Conservation (phyloP, 2,888 invertebrate genomes). For the Lypha dubia region DNA sequence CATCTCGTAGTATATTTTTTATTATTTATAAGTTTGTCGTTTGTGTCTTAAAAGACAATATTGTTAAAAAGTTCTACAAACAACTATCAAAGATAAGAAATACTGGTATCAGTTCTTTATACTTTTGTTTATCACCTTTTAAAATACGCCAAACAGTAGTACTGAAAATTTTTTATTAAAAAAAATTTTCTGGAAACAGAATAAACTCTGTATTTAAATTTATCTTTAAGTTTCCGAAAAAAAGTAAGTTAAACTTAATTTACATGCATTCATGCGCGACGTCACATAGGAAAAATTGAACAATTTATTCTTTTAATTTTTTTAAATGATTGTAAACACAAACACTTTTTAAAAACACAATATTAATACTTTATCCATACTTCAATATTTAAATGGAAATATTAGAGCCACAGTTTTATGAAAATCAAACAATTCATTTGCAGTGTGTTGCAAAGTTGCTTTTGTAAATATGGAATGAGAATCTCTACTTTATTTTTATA, state of each 20-base stretch:
- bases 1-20: slow-evolving; percentile 12
- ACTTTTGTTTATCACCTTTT: slow-evolving; percentile 32
- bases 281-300: background rate
- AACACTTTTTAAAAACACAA: background rate
- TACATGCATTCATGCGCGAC: too few species aligned
- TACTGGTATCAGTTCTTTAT: slow-evolving; percentile 31
- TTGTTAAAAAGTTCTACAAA: slow-evolving; percentile 52
- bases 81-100: slow-evolving; percentile 49
- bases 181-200: slow-evolving; percentile 12
- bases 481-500: too few species aligned
- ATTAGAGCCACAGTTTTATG: too few species aligned
- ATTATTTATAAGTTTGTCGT: background rate
- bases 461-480: too few species aligned
- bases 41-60: slow-evolving; percentile 31
- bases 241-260: background rate
- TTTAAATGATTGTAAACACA: background rate
- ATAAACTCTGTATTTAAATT: slow-evolving; percentile 3
- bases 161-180: background rate
- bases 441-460: too few species aligned
- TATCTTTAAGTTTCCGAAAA: background rate
- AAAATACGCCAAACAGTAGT: slow-evolving; percentile 11
- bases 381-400: too few species aligned
- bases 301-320: background rate
- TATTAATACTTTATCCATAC: too few species aligned
- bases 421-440: too few species aligned